Percentiles rank a stretch among this genome's conserved stretches.
These are phyloP conservation scores for Daubentonia madagascariensis DNA, from an alignment of 2,113 vertebrate species.

Conservation along the genomic window DNA sequence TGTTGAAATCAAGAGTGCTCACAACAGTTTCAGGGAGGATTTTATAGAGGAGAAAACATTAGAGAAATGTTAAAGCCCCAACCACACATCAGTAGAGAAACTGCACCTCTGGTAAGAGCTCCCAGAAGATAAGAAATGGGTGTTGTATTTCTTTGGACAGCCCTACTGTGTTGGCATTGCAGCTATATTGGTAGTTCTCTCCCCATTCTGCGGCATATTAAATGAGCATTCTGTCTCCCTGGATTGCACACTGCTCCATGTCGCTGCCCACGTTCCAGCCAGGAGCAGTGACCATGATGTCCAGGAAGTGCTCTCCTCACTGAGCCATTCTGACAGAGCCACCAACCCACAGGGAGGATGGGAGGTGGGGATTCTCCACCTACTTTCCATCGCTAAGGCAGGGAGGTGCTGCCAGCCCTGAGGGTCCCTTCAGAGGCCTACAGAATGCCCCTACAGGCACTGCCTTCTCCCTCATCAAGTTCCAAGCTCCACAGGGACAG, in stretches of 20 bases:
- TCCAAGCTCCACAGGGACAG: neutral
- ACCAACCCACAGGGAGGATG: neutral
- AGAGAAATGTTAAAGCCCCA: neutral
- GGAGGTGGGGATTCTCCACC: neutral
- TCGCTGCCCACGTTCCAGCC: neutral
- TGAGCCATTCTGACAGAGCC: neutral
- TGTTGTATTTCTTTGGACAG: neutral
- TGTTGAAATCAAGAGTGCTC: neutral
- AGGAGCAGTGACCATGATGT: neutral
- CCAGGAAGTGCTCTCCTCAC: neutral
- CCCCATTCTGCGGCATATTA: neutral
- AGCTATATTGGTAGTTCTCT: accelerated
- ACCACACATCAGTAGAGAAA: neutral
- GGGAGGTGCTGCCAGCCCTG: neutral
- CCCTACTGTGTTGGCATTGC: neutral
- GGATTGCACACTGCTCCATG: neutral
- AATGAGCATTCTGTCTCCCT: neutral
- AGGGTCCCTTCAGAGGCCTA: neutral
- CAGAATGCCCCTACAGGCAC: neutral
- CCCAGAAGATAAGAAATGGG: neutral
- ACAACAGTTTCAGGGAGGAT: neutral
- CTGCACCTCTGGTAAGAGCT: neutral
- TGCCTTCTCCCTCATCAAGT: neutral
- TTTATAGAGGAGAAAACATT: neutral
- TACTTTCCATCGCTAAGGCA: neutral